Conservation (phyloP, 2,113 vertebrate species). For the Charadrius vociferus region DNA sequence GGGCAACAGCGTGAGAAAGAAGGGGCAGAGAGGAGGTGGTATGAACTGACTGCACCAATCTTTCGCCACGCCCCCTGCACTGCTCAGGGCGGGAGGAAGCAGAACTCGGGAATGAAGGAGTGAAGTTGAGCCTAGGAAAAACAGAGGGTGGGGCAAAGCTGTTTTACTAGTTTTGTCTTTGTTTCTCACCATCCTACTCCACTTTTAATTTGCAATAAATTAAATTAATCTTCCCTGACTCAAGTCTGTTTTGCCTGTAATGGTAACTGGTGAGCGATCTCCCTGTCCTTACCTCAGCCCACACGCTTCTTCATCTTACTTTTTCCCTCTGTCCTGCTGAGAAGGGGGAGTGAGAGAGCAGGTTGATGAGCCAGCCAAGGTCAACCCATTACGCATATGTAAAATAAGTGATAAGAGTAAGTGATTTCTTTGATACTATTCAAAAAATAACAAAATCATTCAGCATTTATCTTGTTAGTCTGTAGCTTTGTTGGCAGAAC, state of each 20-base stretch:
- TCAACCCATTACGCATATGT: rapidly evolving
- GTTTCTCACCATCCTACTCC: not conserved
- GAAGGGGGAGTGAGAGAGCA: not conserved
- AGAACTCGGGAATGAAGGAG: not conserved
- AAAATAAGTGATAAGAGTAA: not conserved
- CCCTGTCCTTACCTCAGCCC: not conserved
- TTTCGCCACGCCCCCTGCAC: not conserved
- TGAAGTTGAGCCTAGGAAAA: not conserved
- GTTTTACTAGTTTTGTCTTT: not conserved
- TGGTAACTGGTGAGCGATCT: not conserved
- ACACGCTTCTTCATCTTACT: not conserved
- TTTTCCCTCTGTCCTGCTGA: not conserved
- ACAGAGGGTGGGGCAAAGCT: not conserved
- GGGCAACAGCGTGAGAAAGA: not conserved
- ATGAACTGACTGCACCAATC: not conserved
- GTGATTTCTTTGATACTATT: not conserved
- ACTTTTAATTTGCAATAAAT: not conserved
- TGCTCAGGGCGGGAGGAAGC: not conserved
- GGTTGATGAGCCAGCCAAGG: not conserved
- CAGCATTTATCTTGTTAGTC: not conserved
- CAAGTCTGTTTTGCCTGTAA: not conserved
- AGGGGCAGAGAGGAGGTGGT: not conserved
- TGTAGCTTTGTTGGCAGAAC: not conserved
- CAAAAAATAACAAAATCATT: not conserved
- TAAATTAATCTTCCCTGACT: not conserved